Base-by-base conservation (phyloP, 2,888 invertebrate species). In the Drosophila parthenogenetica region DNA sequence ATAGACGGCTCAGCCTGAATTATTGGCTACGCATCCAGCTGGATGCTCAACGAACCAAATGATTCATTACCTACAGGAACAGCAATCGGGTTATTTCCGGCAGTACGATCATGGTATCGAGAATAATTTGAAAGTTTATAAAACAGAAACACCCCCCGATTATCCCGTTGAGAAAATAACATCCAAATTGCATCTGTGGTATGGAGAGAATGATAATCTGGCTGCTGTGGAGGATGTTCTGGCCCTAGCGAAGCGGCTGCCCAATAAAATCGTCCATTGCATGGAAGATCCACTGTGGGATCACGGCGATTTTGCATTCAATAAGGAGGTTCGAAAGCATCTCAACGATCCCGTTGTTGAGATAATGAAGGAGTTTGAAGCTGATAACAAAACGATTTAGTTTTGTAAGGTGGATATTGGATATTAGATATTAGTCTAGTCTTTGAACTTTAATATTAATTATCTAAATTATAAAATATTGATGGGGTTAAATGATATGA, bases 11-110 rank as follows among this genome's bases (percentile, higher is more conserved):
- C 10, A 74, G 51, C 39, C 43, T 0, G 77, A 77, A 0, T 46
- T 65, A 0, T 43, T 77, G 13, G 73, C 80, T 11, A 85, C 79
- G 3, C 85, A 84, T 71, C 90, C 90, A 0, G 79, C 90, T 0
- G 90, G 90, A 10, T 67, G 71, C 32, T 90, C 90, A 1, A 84
- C 80, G 1, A 80, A 90, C 72, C 91, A 91, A 71, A 70, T 90
- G 11, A 51, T 87, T 2, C 91, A 91, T 50, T 91, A 88, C 16
- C 25, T 88, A 42, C 90, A 90, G 45, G 81, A 80, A 14, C 75
- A 81, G 11, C 78, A 77, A 4, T 86, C 87, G 0, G 88, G 85
- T 2, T 50, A 78, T 10, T 90, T 89, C 45, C 69, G 89, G 0
- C 80, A 75, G 4, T 90, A 68, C 25, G 90, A 90, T 35, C 73